Evolutionary conservation across 2,888 invertebrate genomes (phyloP), one percentile per base, ranked within the genome.

Genomic region (Bedellia somnulentella): DNA sequence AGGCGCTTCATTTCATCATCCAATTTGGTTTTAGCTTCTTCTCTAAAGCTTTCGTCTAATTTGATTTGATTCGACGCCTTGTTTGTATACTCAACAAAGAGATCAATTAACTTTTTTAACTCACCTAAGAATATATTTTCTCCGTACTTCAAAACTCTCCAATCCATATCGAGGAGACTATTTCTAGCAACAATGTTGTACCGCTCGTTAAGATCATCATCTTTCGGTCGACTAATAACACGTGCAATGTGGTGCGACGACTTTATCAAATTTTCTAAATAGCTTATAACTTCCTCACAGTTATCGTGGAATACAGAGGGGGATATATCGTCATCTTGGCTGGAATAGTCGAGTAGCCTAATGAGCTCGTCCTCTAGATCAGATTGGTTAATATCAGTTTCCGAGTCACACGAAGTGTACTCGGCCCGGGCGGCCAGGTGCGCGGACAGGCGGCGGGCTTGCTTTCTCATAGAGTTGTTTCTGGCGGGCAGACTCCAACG

Each of bases 321-420:
- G 3, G 73, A 73, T 10, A 75, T 57, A 39, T 80, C 81, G 40
- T 82, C 78, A 39, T 81, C 81, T 49, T 83, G 82, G 41, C 81
- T 80, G 43, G 82, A 82, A 56, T 81, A 83, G 64, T 86, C 86
- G 44, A 87, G 73, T 46, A 87, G 82, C 45, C 84, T 83, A 46
- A 87, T 71, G 28, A 88, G 75, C 62, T 88, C 87, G 42, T 88
- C 87, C 52, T 88, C 87, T 62, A 87, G 86, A 55, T 87, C 87
- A 12, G 87, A 87, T 54, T 85, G 82, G 75, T 85, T 84, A 76
- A 86, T 80, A 54, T 87, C 87, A 27, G 85, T 85, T 57, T 86
- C 86, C 16, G 85, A 86, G 57, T 84, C 85, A 39, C 70, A 67
- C 0, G 68, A 66, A 40, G 64, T 63, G 42, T 66, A 64, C 15